Evolutionary conservation across 37 sponge, comb jelly and placozoan species (phyloP).

Genomic region (Agelas oroides): DNA sequence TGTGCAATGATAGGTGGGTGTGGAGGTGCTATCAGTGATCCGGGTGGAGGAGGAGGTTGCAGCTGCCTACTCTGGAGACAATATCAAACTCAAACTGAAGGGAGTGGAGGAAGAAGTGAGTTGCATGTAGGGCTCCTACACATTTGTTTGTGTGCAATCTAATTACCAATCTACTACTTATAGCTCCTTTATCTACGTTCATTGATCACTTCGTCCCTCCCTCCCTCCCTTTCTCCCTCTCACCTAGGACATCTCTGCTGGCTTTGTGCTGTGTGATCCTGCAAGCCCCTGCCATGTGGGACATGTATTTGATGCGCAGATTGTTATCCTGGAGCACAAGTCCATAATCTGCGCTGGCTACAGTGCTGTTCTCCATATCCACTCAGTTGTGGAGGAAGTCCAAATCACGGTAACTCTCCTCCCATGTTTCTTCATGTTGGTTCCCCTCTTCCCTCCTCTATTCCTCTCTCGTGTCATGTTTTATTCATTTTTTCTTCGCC

Average conservation of each 20-base stretch:
- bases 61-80: conserved; percentile 91
- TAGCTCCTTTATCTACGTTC: not conserved
- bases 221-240: not conserved
- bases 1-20: conserved; percentile 49
- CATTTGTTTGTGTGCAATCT: not conserved
- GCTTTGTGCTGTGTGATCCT: conserved; percentile 87
- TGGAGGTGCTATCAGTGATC: conserved; percentile 81
- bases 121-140: not conserved
- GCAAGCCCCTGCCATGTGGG: conserved; percentile 73
- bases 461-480: no score
- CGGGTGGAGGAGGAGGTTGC: conserved; percentile 87
- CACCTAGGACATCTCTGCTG: conserved; percentile 73
- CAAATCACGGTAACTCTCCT: conserved; percentile 77
- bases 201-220: not conserved
- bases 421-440: not conserved
- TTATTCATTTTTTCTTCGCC: no score
- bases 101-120: conserved; percentile 96
- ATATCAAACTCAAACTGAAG: conserved; percentile 91
- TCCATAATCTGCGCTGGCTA: conserved; percentile 97
- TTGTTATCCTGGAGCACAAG: conserved; percentile 90
- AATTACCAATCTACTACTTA: not conserved
- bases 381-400: conserved; percentile 93
- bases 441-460: no score
- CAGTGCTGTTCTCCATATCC: conserved; percentile 92
- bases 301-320: conserved; percentile 75